Base-by-base conservation (phyloP, 2,113 vertebrate species). In the Pygoscelis adeliae region DNA sequence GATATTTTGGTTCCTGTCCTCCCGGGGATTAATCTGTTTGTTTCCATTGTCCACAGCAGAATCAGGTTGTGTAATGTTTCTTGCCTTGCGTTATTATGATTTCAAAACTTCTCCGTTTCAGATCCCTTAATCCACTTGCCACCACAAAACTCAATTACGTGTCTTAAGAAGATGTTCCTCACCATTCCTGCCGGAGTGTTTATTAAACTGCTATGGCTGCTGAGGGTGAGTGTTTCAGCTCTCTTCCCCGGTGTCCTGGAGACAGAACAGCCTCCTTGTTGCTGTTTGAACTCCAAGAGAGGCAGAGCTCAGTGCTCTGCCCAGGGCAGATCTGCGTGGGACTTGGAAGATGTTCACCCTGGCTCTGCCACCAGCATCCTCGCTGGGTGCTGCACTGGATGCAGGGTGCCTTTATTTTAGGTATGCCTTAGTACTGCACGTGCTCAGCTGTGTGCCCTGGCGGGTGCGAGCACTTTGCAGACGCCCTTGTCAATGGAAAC, bases 71-170 rank as follows among this genome's bases (percentile, higher is more conserved):
- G 84, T 80, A 85, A 85, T 1, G 21, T 6, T 88, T 66, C 94
- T 46, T 32, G 47, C 66, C 14, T 32, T 5, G 30, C 3, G 6
- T 58, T 38, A 22, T 40, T 56, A 19, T 3, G 30, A 23, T 86
- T 89, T 86, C 89, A 61, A 34, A 91, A 56, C 70, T 42, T 25
- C 40, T 55, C 47, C 3, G 0, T 55, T 47, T 67, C 84, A 85
- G 70, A 63, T 72, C 94, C 80, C 80, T 86, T 82, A 89, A 93
- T 94, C 88, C 89, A 85, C 69, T 85, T 61, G 52, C 89, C 66
- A 14, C 80, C 26, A 6, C 30, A 11, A n/a, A 61, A 72, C 36
- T 26, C 70, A 40, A 25, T 82, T 55, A 66, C 10, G 4, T 26
- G 21, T n/a, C 74, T 56, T 5, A 4, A 58, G 79, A 88, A 91